Evolutionary conservation across 2,113 vertebrate species (phyloP).

Genomic region (Arvicanthis niloticus): DNA sequence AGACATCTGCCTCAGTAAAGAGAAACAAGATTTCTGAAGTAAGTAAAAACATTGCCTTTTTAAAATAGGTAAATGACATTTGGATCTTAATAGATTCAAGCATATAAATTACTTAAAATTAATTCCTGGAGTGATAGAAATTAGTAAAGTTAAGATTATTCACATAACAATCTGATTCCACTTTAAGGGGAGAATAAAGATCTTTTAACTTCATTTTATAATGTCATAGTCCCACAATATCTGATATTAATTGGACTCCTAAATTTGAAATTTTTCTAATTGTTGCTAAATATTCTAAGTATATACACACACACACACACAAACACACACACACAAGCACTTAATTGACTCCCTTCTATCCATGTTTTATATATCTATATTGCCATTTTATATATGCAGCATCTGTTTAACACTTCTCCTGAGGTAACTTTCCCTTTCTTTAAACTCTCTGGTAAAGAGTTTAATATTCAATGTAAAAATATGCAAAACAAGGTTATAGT

Average conservation of each 20-base stretch:
- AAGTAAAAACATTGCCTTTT: not conserved
- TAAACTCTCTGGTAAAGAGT: not conserved
- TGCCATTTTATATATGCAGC: not conserved
- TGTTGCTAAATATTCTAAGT: not conserved
- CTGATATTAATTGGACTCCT: not conserved
- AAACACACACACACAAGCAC: not conserved
- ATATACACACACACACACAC: not conserved
- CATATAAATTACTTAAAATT: not conserved
- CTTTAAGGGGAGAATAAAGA: not conserved
- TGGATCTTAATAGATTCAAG: not conserved
- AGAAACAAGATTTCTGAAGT: not conserved
- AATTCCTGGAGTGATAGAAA: not conserved
- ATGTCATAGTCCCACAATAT: not conserved
- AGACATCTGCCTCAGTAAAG: not conserved
- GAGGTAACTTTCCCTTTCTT: not conserved
- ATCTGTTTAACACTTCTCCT: not conserved
- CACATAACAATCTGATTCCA: not conserved
- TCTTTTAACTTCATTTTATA: not conserved
- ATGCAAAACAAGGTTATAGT: not conserved
- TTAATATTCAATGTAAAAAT: not conserved
- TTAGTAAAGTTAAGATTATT: not conserved
- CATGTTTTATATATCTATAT: not conserved
- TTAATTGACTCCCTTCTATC: not conserved
- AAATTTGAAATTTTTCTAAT: not conserved
- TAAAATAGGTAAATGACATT: not conserved